A percentile compares a stretch with the other conserved stretches of the same genome.
Evolutionary conservation across 2,113 vertebrate species (phyloP).

Genomic region (Corapipo altera): DNA sequence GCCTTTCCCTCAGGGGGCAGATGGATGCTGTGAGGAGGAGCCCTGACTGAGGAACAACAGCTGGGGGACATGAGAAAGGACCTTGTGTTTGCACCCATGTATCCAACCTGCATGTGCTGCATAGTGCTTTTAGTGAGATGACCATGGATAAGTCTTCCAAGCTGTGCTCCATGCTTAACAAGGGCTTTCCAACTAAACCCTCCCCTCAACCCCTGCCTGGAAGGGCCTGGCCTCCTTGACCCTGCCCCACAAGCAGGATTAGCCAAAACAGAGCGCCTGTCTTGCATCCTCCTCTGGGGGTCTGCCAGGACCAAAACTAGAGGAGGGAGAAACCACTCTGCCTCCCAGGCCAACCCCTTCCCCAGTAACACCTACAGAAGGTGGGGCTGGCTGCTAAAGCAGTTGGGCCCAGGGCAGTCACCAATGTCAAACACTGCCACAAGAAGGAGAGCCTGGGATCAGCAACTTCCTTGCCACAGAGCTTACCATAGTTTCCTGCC

Average conservation of each 20-base stretch:
- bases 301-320: background rate
- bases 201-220: background rate
- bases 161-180: background rate
- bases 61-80: background rate
- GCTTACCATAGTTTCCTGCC: background rate
- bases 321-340: background rate
- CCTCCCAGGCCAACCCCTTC: background rate
- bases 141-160: background rate
- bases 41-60: background rate
- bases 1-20: background rate
- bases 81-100: background rate
- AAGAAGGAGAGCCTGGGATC: background rate
- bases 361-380: background rate
- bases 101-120: conserved; percentile 33
- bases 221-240: background rate
- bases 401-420: background rate
- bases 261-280: fast-evolving
- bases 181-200: background rate
- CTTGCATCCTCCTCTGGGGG: background rate
- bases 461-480: background rate
- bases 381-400: background rate
- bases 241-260: background rate
- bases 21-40: background rate
- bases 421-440: background rate
- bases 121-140: conserved; percentile 33